Percentiles rank a stretch among this genome's conserved stretches.
Evolutionary conservation across 2,797 vertebrate genomes (phyloP).

Genomic region (Notolabrus celidotus): DNA sequence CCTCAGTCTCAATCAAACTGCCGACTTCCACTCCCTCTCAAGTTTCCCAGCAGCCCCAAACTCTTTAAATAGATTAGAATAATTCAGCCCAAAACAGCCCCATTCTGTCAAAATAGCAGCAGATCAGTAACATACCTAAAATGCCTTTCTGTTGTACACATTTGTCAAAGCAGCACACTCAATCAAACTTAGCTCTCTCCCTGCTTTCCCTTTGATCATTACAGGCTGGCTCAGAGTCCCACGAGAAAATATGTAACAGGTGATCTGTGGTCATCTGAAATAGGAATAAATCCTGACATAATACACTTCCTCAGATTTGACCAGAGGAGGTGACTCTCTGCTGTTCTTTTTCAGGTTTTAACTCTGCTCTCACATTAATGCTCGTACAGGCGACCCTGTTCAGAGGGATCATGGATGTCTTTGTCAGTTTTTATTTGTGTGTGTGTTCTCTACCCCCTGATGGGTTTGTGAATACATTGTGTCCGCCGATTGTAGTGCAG

Average conservation of each 20-base stretch:
- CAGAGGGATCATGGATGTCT: slow-evolving; percentile 58
- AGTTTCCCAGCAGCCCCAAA: slow-evolving; percentile 70
- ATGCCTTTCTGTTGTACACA: slow-evolving; percentile 77
- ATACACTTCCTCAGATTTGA: background rate
- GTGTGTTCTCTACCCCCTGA: slow-evolving; percentile 81
- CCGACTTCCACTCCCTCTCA: slow-evolving; percentile 65
- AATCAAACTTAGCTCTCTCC: slow-evolving; percentile 70
- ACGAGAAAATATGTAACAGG: slow-evolving; percentile 75
- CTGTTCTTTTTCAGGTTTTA: slow-evolving; percentile 3
- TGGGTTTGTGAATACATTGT: slow-evolving; percentile 82
- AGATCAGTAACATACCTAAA: slow-evolving; percentile 80
- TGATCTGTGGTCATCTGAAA: slow-evolving; percentile 67
- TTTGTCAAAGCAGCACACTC: slow-evolving; percentile 78
- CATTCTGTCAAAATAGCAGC: slow-evolving; percentile 80
- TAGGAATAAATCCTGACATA: slow-evolving; percentile 65
- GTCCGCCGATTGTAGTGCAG: slow-evolving; percentile 84
- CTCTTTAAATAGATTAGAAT: slow-evolving; percentile 81
- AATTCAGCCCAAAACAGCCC: slow-evolving; percentile 79
- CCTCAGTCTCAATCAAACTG: slow-evolving; percentile 72
- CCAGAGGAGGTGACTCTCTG: background rate
- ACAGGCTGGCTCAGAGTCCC: slow-evolving; percentile 58
- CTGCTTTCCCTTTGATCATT: slow-evolving; percentile 72
- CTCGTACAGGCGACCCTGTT: slow-evolving; percentile 42
- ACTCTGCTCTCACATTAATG: slow-evolving; percentile 4
- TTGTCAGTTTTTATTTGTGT: slow-evolving; percentile 73